Percentiles rank a stretch among this genome's conserved stretches.
These are phyloP conservation scores for Oncorhynchus tshawytscha DNA, from an alignment of 2,113 vertebrate species.

Conservation along the genomic window DNA sequence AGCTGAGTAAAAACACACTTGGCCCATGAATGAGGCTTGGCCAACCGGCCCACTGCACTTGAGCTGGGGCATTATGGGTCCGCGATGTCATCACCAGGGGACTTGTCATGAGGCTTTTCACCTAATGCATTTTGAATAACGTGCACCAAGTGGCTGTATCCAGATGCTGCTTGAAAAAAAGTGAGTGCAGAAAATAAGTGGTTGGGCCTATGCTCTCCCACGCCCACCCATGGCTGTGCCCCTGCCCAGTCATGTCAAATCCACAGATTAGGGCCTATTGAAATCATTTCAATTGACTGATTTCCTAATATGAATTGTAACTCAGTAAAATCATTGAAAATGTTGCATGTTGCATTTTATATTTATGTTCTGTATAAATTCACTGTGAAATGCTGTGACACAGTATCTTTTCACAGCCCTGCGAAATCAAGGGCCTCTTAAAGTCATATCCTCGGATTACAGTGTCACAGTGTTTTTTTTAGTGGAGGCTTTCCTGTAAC, in stretches of 20 bases:
- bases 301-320: too few species aligned
- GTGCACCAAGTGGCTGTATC: not conserved
- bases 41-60: not conserved
- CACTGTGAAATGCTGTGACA: slow-evolving; percentile 1
- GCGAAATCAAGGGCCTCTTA: not conserved
- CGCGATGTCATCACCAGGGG: slow-evolving; percentile 13
- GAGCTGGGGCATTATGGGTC: not conserved
- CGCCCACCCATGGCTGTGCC: too few species aligned
- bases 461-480: not conserved
- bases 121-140: not conserved
- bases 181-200: not conserved
- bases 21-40: not conserved
- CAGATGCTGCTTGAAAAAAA: not conserved
- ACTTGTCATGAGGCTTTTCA: not conserved
- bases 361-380: not conserved
- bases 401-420: not conserved
- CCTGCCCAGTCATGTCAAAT: too few species aligned
- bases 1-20: slow-evolving; percentile 10
- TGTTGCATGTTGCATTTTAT: too few species aligned
- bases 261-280: too few species aligned
- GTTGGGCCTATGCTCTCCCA: not conserved
- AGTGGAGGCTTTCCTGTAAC: not conserved
- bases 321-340: too few species aligned
- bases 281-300: too few species aligned
- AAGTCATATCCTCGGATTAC: not conserved